Base-by-base conservation (phyloP, 2,888 invertebrate species). In the Habroteleia sp. region DNA sequence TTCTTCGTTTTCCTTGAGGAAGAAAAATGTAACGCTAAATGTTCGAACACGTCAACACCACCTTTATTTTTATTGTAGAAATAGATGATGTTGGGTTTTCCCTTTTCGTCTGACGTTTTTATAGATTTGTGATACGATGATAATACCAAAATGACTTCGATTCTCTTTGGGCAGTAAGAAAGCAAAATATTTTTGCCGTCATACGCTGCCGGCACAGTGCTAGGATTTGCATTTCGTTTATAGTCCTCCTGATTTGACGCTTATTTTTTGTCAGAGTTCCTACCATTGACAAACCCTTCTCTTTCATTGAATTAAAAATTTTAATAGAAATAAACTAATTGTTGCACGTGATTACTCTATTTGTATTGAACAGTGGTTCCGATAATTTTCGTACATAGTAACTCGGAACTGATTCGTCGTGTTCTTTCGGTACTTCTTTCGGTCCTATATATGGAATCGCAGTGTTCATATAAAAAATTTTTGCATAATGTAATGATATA, bases 251-350 rank as follows among this genome's bases (percentile, higher is more conserved):
- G 56, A 68, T 31, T 46, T 66, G 29, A 0, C 48, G 37, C 8
- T 68, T 50, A 20, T 63, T 63, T 63, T 48, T 63, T 3, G 31
- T 10, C 14, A 50, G 13, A 1, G 48, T 39, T n/a, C 62, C 62
- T 10, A 48, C 39, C 33, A 63, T 20, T 14, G 46, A 20, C 7
- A 58, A 39, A 10, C 13, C 11, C 13, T 56, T 10, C 4, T 27
- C 10, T 20, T 13, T 8, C 56, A 56, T 63, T 3, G 14, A n/a
- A 17, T 56, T 13, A 23, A 14, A 41, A 41, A 42, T 56, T 20
- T 13, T 3, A 8, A 65, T 6, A 14, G 42, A 41, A 33, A n/a
- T 66, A 33, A 66, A 66, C 66, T 39, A 56, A 39, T 66, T 60
- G 16, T 69, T 42, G 10, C 27, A 46, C 1, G 69, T 29, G 1